Percentiles rank a stretch among this genome's conserved stretches.
Evolutionary conservation across 2,113 vertebrate species (phyloP).

Genomic region (Ophiodon elongatus): DNA sequence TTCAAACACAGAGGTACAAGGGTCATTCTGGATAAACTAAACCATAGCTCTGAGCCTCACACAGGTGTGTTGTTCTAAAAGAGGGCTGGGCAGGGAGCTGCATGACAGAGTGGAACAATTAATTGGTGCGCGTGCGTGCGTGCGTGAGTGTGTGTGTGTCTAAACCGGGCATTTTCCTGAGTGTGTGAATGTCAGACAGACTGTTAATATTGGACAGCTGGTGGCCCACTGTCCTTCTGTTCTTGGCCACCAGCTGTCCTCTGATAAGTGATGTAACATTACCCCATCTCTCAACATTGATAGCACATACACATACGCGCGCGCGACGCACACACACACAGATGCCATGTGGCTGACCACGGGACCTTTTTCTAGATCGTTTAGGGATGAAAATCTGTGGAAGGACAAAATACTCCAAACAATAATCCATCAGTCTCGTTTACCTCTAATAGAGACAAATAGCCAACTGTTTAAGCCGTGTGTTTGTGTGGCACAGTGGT

Average conservation of each 20-base stretch:
- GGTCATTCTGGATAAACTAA: slow-evolving; percentile 18
- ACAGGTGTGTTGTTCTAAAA: slow-evolving; percentile 31
- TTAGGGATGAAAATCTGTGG: slow-evolving; percentile 23
- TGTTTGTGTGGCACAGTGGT: slow-evolving; percentile 28
- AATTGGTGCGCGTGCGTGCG: neutral
- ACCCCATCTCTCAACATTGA: slow-evolving; percentile 30
- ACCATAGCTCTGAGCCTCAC: slow-evolving; percentile 6
- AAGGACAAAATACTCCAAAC: slow-evolving; percentile 41
- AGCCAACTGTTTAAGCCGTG: slow-evolving; percentile 6
- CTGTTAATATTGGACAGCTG: slow-evolving; percentile 26
- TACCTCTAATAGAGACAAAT: slow-evolving; percentile 58
- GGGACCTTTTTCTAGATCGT: neutral
- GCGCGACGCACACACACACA: neutral
- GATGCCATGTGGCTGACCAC: slow-evolving; percentile 13
- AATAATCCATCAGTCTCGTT: slow-evolving; percentile 47
- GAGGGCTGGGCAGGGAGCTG: slow-evolving; percentile 6
- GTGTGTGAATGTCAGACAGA: slow-evolving; percentile 37
- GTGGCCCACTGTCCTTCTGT: slow-evolving; percentile 6
- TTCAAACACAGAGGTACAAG: neutral
- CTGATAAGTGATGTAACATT: slow-evolving; percentile 57
- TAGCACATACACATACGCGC: slow-evolving; percentile 7
- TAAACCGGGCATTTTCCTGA: slow-evolving; percentile 1
- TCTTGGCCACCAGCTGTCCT: slow-evolving; percentile 64
- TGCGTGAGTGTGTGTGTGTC: neutral
- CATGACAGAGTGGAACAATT: slow-evolving; percentile 48